Percentiles rank a stretch among this genome's conserved stretches.
Evolutionary conservation across 1,140 invertebrate genomes (phyloP).

Genomic region (Conus betulinus): DNA sequence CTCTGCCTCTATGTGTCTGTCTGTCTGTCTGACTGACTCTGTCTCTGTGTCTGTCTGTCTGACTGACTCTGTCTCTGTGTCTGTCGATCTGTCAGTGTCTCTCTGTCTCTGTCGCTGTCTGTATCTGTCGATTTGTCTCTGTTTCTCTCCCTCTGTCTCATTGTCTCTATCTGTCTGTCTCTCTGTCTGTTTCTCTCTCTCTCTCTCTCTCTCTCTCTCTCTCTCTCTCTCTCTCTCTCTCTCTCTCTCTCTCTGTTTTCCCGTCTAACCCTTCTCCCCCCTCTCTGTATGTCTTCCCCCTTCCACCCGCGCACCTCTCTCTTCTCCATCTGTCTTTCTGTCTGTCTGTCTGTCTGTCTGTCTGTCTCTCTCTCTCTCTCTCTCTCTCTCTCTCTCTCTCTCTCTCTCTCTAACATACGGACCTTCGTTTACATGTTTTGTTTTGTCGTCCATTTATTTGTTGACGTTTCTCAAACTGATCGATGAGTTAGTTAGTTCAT

Average conservation of each 20-base stretch:
- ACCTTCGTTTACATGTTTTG: too few species aligned
- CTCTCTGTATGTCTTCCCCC: too few species aligned
- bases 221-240: neutral
- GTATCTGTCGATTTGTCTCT: neutral
- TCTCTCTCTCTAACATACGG: too few species aligned
- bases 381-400: slow-evolving; percentile 9
- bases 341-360: neutral
- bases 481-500: too few species aligned
- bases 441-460: too few species aligned
- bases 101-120: neutral
- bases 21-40: neutral
- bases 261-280: too few species aligned
- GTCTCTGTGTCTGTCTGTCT: neutral
- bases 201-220: neutral
- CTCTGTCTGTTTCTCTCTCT: neutral
- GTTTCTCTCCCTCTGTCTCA: neutral
- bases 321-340: too few species aligned
- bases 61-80: neutral
- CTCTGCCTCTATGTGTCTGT: neutral
- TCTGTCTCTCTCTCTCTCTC: slow-evolving; percentile 9
- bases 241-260: neutral
- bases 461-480: too few species aligned
- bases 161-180: neutral
- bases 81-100: neutral
- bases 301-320: too few species aligned